Evolutionary conservation across 2,888 invertebrate genomes (phyloP), one percentile per base, ranked within the genome.

Genomic region (Hypomecis atomaria): DNA sequence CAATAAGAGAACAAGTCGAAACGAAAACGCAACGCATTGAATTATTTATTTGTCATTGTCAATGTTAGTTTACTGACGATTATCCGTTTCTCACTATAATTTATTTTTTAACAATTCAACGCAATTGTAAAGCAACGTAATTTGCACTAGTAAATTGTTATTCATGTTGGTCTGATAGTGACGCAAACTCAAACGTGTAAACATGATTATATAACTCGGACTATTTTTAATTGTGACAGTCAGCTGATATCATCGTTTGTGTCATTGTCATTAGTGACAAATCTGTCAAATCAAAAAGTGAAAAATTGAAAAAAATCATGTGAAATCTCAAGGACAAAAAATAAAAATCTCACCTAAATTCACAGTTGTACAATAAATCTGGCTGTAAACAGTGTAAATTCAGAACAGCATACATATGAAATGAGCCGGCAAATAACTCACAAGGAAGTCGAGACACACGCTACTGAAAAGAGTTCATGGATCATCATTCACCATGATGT

Each of bases 401-500:
- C 5, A 10, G n/a, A 36, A 37, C 13, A 38, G 13, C 8, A 0
- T 23, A 52, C 8, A 0, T 23, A 52, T 67, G 81, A 74, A 67
- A 83, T 88, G 83, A 73, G 79, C 43, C 91, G 88, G 78, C 81
- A 91, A 77, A 94, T 93, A 76, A 87, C 93, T 40, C 83, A 94
- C 50, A 74, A 70, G 37, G 96, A 97, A 88, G 95, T 97, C n/a
- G 93, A 94, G 67, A 88, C 94, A 71, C 95, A 96, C 82, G 94
- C 93, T 44, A 72, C 59, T 11, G 73, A 75, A 23, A 78, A 74
- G 10, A 88, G 84, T 71, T 66, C 80, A 45, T 97, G 96, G 96
- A 88, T 97, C 62, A 94, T 97, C 45, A 96, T 98, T 78, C 95
- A 96, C 80, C 95, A 97, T 80, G 94, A 94, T 76, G 95, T 98